Percentiles rank a stretch among this genome's conserved stretches.
phyloP scores from a whole-genome alignment of 2,888 invertebrate genomes.

The Chrysopilus asiliformis region DNA sequence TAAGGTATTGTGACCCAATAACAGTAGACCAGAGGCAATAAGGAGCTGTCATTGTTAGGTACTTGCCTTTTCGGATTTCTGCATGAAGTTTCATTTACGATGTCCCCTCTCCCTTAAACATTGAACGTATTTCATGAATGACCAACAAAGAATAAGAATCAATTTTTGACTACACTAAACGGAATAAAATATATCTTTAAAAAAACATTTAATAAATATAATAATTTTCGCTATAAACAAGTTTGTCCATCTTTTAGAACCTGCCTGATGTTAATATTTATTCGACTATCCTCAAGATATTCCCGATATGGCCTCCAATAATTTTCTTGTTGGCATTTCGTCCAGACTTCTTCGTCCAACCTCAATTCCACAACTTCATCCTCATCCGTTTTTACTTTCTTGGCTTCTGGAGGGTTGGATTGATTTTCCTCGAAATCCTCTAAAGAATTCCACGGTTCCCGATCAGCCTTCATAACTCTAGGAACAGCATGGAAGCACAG shows the following conservation, averaged over 20 bases:
- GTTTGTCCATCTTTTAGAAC: slow-evolving; percentile 50
- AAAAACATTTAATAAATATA: neutral
- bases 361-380: neutral
- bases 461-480: slow-evolving; percentile 49
- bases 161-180: no score
- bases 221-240: slow-evolving; percentile 26
- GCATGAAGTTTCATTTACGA: no score
- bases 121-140: no score
- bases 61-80: no score
- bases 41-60: no score
- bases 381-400: no score
- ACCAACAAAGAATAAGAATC: no score
- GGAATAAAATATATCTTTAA: no score
- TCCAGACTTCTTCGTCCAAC: slow-evolving; percentile 20
- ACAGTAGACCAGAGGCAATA: no score
- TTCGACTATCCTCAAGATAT: slow-evolving; percentile 60
- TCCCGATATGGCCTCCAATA: slow-evolving; percentile 43
- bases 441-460: slow-evolving; percentile 39
- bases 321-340: slow-evolving; percentile 26
- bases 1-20: no score
- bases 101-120: no score
- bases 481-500: slow-evolving; percentile 91
- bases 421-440: neutral
- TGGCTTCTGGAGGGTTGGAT: no score
- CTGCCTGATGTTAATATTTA: slow-evolving; percentile 91